Evolutionary conservation across 2,797 vertebrate genomes (phyloP).

Genomic region (Aphelocoma californica): DNA sequence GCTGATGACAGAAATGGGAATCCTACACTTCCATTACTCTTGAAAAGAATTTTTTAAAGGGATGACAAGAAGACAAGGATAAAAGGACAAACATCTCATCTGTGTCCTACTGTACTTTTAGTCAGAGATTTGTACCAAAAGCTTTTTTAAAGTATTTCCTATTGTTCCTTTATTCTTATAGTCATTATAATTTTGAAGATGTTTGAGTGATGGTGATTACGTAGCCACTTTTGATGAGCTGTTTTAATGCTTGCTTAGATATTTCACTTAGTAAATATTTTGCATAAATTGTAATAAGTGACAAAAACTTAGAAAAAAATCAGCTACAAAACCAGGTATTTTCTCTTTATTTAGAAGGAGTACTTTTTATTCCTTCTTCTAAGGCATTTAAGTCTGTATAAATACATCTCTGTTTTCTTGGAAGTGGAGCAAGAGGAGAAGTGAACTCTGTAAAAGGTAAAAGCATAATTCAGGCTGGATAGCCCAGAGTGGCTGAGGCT

Average conservation of each 20-base stretch:
- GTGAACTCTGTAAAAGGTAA: neutral
- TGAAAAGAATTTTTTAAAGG: neutral
- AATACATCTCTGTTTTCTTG: neutral
- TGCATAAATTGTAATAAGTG: neutral
- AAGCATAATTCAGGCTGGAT: fast-evolving
- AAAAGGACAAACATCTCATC: neutral
- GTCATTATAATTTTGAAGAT: neutral
- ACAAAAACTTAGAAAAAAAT: no score
- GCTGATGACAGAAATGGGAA: neutral
- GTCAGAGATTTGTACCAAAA: neutral
- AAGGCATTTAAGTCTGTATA: neutral
- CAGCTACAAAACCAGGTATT: neutral
- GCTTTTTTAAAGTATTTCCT: neutral
- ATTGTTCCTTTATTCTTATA: neutral
- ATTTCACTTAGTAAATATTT: neutral
- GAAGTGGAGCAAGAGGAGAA: neutral
- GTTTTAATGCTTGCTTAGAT: neutral
- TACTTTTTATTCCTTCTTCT: neutral
- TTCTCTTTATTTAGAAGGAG: neutral
- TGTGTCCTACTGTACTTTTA: neutral
- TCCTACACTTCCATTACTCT: neutral
- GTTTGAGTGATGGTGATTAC: neutral
- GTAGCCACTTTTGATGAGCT: neutral
- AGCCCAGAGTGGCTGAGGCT: neutral
- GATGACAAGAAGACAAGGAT: neutral